Evolutionary conservation across 1,140 invertebrate genomes (phyloP).

Genomic region (Drosophila mayri): DNA sequence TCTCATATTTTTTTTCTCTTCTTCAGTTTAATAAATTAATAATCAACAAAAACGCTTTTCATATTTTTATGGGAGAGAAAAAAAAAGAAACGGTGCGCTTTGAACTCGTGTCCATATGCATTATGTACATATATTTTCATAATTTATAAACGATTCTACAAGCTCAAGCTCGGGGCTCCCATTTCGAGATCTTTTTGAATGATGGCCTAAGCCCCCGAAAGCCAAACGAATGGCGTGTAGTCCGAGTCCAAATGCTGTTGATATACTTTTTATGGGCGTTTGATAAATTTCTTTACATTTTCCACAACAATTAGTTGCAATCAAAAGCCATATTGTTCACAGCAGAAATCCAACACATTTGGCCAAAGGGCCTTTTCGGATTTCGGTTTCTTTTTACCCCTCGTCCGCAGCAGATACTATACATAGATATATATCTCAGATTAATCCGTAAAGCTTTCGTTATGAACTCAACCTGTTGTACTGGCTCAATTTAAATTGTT

Average conservation of each 20-base stretch:
- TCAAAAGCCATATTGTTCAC: constrained; percentile 77
- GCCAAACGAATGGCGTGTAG: constrained; percentile 38
- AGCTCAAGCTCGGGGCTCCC: constrained; percentile 55
- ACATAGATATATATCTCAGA: constrained; percentile 24
- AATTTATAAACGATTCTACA: constrained; percentile 78
- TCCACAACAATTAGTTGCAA: constrained; percentile 79
- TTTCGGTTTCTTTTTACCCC: constrained; percentile 32
- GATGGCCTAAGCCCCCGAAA: constrained; percentile 64
- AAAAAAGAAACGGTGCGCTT: constrained; percentile 63
- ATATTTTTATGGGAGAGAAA: constrained; percentile 59
- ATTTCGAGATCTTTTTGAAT: constrained; percentile 69
- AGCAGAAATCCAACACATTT: constrained; percentile 20
- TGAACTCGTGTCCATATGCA: constrained; percentile 71
- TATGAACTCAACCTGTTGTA: constrained; percentile 48
- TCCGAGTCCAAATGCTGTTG: constrained; percentile 62
- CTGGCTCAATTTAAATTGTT: constrained; percentile 48
- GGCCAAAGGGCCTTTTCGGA: constrained; percentile 24
- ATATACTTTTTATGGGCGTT: constrained; percentile 81
- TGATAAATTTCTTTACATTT: constrained; percentile 78
- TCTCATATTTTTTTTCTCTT: constrained; percentile 24
- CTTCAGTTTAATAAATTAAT: constrained; percentile 75
- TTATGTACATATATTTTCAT: constrained; percentile 82
- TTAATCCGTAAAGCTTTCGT: constrained; percentile 47
- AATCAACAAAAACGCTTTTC: constrained; percentile 78
- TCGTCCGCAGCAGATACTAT: not conserved